Evolutionary conservation across 2,797 vertebrate genomes (phyloP), one percentile per base, ranked within the genome.

Genomic region (Halcyon leucocephala): DNA sequence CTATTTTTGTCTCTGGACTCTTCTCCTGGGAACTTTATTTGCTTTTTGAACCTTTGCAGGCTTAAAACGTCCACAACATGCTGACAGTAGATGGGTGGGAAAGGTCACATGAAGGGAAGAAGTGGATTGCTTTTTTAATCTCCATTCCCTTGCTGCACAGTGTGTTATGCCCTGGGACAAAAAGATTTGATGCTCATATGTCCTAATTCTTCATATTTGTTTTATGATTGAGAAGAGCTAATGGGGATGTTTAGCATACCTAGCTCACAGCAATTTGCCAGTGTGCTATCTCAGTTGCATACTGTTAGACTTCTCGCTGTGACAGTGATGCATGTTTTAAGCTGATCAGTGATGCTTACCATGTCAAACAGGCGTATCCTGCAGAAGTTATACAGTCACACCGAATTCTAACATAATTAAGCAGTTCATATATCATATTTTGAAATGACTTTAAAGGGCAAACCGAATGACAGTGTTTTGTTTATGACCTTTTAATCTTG

Each of bases 401-500:
- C 70, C 67, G 51, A 90, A 81, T 90, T 82, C 82, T 54, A 73
- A 81, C 13, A 25, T 71, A 67, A 83, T 95, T 86, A 81, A 90
- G 37, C 26, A 92, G 74, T 55, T 91, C 71, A 35, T 91, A 41
- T 6, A 46, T 89, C 62, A 13, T 58, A 57, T 57, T 91, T 73
- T 31, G 77, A 80, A 62, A 61, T 80, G 1, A 89, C 81, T 94
- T 71, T 26, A 87, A 96, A 97, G 93, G 89, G 69, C 69, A 72
- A 77, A 81, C 13, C 51, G 86, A 91, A 77, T 78, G 77, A 62
- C 89, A 77, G 2, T 52, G 73, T 82, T 95, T 91, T 94, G 81
- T 92, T 95, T 90, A 81, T 96, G 93, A 90, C 89, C 93, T 96
- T 97, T 95, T 96, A 94, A 92, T 95, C 92, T 93, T 42, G 80